Conservation (phyloP, 2,888 invertebrate species). For the Caenorhabditis uteleia region DNA sequence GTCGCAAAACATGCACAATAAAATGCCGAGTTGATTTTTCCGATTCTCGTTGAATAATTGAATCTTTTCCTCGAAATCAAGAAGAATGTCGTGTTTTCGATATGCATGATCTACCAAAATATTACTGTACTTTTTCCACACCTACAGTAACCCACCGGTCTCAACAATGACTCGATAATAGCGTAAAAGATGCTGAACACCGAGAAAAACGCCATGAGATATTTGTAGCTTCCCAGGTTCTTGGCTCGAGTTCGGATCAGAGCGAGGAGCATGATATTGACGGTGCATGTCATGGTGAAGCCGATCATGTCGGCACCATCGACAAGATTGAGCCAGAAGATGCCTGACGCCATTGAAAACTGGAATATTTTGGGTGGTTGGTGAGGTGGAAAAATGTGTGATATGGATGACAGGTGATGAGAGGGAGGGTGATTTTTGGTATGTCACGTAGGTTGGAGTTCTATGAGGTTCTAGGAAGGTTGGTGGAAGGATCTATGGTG, state of each 20-base stretch:
- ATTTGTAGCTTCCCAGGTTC: neutral
- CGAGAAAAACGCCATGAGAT: neutral
- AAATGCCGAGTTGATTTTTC: neutral
- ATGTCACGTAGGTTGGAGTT: too few relatives aligned
- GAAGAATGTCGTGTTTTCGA: neutral
- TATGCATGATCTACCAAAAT: neutral
- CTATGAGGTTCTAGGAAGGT: too few relatives aligned
- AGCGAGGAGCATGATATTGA: neutral
- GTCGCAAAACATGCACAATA: neutral
- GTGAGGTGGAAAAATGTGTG: too few relatives aligned
- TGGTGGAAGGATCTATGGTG: too few relatives aligned
- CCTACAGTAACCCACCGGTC: neutral
- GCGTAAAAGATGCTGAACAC: neutral
- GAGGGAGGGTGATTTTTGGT: too few relatives aligned
- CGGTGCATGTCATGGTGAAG: neutral
- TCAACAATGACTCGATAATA: neutral
- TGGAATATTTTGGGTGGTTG: too few relatives aligned
- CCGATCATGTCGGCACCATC: neutral
- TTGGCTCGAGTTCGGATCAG: neutral
- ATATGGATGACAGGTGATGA: too few relatives aligned
- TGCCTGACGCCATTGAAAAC: too few relatives aligned
- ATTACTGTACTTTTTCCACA: neutral
- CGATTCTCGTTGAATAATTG: neutral
- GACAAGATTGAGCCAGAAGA: neutral
- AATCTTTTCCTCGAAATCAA: neutral